A percentile compares a stretch with the other conserved stretches of the same genome.
Conservation (phyloP, 2,797 vertebrate genomes). For the Erethizon dorsatum region DNA sequence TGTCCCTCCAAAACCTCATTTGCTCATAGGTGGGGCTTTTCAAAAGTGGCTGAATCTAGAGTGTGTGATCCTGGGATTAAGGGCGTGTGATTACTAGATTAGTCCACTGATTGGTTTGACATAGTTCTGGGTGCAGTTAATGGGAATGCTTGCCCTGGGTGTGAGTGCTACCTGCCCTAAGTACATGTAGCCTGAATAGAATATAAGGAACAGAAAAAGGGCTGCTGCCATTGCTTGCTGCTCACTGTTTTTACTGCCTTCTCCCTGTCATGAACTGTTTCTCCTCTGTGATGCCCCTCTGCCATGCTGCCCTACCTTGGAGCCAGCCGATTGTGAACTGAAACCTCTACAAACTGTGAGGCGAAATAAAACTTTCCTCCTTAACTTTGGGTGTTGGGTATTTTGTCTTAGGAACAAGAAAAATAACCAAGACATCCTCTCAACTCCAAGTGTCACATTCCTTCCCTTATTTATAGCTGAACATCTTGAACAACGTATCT, state of each 20-base stretch:
- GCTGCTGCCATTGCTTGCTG: not conserved
- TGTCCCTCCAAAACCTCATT: not conserved
- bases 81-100: not conserved
- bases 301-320: not conserved
- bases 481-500: constrained; percentile 64
- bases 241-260: not conserved
- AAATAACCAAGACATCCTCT: not conserved
- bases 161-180: not conserved
- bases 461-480: constrained; percentile 38
- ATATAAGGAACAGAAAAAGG: not conserved
- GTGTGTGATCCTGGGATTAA: not conserved
- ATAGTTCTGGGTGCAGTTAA: not conserved
- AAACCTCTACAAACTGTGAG: not conserved
- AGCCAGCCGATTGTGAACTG: not conserved
- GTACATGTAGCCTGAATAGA: not conserved
- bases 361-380: not conserved
- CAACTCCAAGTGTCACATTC: not conserved
- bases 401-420: not conserved
- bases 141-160: not conserved
- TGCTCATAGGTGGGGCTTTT: not conserved
- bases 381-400: not conserved
- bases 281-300: not conserved
- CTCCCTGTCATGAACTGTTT: not conserved
- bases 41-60: not conserved
- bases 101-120: not conserved